Base-by-base conservation (phyloP, 2,797 vertebrate genomes). In the Hyperoplus immaculatus region DNA sequence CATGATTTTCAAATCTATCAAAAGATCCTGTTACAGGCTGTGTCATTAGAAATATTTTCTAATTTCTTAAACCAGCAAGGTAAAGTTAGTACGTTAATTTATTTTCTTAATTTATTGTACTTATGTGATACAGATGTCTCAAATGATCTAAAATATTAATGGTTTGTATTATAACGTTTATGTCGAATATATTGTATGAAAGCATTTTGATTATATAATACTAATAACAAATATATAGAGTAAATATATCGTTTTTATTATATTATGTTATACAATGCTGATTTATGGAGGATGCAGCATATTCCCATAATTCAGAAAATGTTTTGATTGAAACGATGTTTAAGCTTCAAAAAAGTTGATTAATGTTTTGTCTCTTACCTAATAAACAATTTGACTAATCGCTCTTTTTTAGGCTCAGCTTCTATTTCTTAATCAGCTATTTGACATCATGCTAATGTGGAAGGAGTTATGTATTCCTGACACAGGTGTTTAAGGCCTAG, bases 391-490 rank as follows among this genome's bases (percentile, higher is more conserved):
- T 55, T 6, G 9, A 39, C 2, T 16, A 36, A 6, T 0, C 4
- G 45, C 11, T 45, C 61, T 14, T 39, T 1, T 5, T 39, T 18
- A 18, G 38, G 4, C 5, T n/a, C 8, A 14, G 5, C 3, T 38
- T 64, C 12, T 59, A 50, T 46, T 49, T 46, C 45, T 43, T 36
- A 3, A 16, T 36, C 29, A n/a, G 8, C 12, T 57, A 13, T 57
- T 47, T 60, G 3, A 60, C 51, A 14, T 57, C 1, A 6, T 0
- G 10, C 38, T 46, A 16, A 68, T 18, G 12, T 15, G 41, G 4
- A 45, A 36, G 36, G 29, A n/a, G 47, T 83, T 21, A 45, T 57
- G 58, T 39, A 64, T 74, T 18, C 42, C 1, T 16, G 14, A 3
- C 16, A 67, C 21, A 18, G 12, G 46, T 10, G 4, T 42, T 65